phyloP scores from a whole-genome alignment of 2,888 invertebrate species.

The Pseudeuparius sepicola region DNA sequence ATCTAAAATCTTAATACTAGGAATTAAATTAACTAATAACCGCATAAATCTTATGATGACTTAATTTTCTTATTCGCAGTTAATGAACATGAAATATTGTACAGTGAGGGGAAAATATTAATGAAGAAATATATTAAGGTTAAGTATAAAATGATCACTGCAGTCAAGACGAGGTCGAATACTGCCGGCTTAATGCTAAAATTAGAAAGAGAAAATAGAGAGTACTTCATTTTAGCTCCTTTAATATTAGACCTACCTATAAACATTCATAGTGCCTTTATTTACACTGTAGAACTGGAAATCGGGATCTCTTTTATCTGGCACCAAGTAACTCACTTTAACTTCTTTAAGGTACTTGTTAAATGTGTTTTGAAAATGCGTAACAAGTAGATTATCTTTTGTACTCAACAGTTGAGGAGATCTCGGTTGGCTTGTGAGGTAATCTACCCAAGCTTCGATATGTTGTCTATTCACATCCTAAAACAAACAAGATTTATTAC shows the following conservation, averaged over 20 bases:
- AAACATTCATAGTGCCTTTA: slow-evolving; percentile 70
- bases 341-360: slow-evolving; percentile 71
- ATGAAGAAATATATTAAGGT: slow-evolving; percentile 74
- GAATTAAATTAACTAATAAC: no score
- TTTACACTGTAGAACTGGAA: slow-evolving; percentile 83
- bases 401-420: slow-evolving; percentile 62
- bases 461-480: slow-evolving; percentile 68
- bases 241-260: slow-evolving; percentile 52
- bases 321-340: slow-evolving; percentile 53
- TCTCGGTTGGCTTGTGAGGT: slow-evolving; percentile 61
- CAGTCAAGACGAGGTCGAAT: slow-evolving; percentile 89
- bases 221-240: neutral
- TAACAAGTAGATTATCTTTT: slow-evolving; percentile 57
- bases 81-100: slow-evolving; percentile 50
- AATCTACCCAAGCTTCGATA: slow-evolving; percentile 65
- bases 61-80: slow-evolving; percentile 29
- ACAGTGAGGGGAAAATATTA: slow-evolving; percentile 58
- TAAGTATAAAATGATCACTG: slow-evolving; percentile 76
- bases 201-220: slow-evolving; percentile 29
- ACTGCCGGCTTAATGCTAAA: slow-evolving; percentile 94
- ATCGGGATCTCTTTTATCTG: slow-evolving; percentile 86
- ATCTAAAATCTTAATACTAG: no score
- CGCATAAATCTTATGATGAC: slow-evolving; percentile 3
- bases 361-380: slow-evolving; percentile 60
- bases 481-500: slow-evolving; percentile 28